Base-by-base conservation (phyloP, 1,140 invertebrate species). In the Tribolium madens region DNA sequence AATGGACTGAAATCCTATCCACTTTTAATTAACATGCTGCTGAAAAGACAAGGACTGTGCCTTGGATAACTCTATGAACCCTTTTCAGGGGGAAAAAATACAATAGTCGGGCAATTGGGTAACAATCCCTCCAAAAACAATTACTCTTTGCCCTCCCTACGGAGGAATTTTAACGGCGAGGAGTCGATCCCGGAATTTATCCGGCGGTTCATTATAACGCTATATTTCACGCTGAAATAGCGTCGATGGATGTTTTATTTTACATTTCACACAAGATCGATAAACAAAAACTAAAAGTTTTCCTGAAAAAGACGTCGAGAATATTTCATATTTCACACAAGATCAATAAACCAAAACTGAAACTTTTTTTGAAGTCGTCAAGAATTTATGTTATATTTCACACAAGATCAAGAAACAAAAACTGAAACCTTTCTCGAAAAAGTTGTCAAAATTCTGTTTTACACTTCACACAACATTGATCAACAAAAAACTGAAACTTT, bases 11-110 rank as follows among this genome's bases (percentile, higher is more conserved):
- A 26, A 64, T 64, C 36, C 57, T 26, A 31, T 64, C 14, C 57
- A 64, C 57, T 64, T 64, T 64, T 64, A 64, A 64, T 64, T 64
- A 64, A 64, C 57, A 64, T 64, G 57, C 57, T 9, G 18, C 26
- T 64, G 26, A 14, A 33, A 64, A 14, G 57, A 57, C 17, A 60
- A 60, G 53, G 53, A 64, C 31, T 26, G 21, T 13, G 26, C 5
- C 57, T 64, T 64, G 57, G 21, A 64, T 14, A 33, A 64, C 57
- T 64, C 31, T 33, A 64, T 64, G 36, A 33, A 26, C 21, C 21
- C 21, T 26, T n/a, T 26, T 26, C 21, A 1, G 21, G 21, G 21
- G 2, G 0, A 26, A 26, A 26, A 26, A 26, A 4, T 26, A 26
- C 21, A 26, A 26, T 26, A 26, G 21, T n/a, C 21, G 21, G 18